phyloP scores from a whole-genome alignment of 2,113 vertebrate species.

The Sinosuthora webbiana region DNA sequence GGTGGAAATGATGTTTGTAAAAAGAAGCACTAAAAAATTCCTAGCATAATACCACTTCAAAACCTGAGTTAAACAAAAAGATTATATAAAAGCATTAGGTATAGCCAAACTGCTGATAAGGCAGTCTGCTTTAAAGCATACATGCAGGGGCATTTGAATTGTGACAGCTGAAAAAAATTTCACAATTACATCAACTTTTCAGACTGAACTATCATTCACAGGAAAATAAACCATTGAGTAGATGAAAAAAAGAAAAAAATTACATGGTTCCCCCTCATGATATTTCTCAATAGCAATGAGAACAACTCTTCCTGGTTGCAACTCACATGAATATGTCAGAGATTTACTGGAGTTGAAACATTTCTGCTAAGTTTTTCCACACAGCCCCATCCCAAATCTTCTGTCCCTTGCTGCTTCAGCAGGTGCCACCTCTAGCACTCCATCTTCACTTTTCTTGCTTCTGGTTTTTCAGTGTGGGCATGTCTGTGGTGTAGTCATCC shows the following conservation, averaged over 20 bases:
- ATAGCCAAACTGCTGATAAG: neutral
- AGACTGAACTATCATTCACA: conserved; percentile 43
- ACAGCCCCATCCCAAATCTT: neutral
- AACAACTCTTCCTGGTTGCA: neutral
- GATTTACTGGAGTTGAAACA: neutral
- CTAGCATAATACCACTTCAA: neutral
- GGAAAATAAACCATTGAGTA: conserved; percentile 22
- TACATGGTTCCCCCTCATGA: neutral
- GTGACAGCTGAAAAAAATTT: neutral
- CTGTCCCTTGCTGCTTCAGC: fast-evolving
- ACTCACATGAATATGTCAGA: neutral
- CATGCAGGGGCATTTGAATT: neutral
- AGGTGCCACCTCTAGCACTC: fast-evolving
- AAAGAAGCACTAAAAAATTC: neutral
- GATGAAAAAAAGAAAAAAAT: neutral
- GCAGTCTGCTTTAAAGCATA: neutral
- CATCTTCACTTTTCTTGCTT: neutral
- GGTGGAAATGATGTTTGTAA: neutral
- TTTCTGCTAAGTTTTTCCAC: neutral
- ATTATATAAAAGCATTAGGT: neutral
- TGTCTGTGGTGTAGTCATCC: neutral
- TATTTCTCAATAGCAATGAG: neutral
- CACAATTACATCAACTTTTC: conserved; percentile 41
- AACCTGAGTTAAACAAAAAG: neutral
- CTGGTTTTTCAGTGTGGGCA: neutral